phyloP scores from a whole-genome alignment of 2,113 vertebrate species.

The Trachemys scripta region DNA sequence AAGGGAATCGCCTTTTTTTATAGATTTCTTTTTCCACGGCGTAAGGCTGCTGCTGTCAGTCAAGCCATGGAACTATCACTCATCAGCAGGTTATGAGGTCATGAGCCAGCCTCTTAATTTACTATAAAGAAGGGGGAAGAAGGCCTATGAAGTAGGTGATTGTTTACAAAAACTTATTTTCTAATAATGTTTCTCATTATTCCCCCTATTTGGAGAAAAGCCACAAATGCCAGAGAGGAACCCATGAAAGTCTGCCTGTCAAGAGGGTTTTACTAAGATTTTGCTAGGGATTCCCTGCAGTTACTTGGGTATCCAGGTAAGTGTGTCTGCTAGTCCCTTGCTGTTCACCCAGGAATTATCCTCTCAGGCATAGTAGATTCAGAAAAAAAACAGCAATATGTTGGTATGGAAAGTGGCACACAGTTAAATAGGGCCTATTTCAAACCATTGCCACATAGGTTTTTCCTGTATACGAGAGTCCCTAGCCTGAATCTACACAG shows the following conservation, averaged over 20 bases:
- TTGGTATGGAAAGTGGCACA: background rate
- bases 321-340: background rate
- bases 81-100: slow-evolving; percentile 61
- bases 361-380: background rate
- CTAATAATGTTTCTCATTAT: background rate
- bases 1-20: background rate
- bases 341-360: background rate
- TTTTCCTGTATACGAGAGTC: background rate
- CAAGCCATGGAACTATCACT: slow-evolving; percentile 41
- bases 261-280: slow-evolving; percentile 13
- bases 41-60: slow-evolving; percentile 50
- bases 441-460: background rate
- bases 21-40: slow-evolving; percentile 31
- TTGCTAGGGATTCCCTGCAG: slow-evolving; percentile 4
- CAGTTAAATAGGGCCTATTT: background rate
- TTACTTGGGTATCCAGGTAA: slow-evolving; percentile 11
- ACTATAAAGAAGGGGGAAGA: background rate
- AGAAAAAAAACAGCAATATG: background rate
- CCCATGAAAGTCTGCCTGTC: slow-evolving; percentile 14
- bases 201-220: slow-evolving; percentile 28
- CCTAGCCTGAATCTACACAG: background rate
- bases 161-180: slow-evolving; percentile 36
- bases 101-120: slow-evolving; percentile 36
- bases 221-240: slow-evolving; percentile 24
- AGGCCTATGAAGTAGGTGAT: slow-evolving; percentile 28